Conservation (phyloP, 2,888 invertebrate species). For the Agelastica alni region DNA sequence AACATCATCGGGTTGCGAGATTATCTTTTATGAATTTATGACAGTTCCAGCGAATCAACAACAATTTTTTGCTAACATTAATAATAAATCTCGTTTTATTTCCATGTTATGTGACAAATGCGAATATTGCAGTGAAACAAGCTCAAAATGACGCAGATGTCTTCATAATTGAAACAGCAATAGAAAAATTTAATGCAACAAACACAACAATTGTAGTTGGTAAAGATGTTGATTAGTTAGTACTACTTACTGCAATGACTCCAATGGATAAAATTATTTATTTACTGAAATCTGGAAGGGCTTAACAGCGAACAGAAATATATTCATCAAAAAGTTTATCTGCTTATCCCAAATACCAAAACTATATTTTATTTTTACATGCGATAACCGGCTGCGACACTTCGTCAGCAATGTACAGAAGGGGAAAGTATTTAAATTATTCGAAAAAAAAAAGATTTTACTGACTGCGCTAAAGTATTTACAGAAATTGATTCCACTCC, state of each 20-base stretch:
- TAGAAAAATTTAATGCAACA: not conserved
- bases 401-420: too few relatives aligned
- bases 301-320: too few relatives aligned
- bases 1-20: constrained; percentile 42
- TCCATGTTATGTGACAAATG: constrained; percentile 20
- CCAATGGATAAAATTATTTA: not conserved
- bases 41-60: not conserved
- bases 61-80: constrained; percentile 4
- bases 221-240: not conserved
- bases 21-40: constrained; percentile 41
- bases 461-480: too few relatives aligned
- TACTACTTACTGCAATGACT: not conserved
- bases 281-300: too few relatives aligned
- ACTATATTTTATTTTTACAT: too few relatives aligned
- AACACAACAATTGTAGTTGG: too few relatives aligned
- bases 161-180: constrained; percentile 4
- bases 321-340: too few relatives aligned
- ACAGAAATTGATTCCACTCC: too few relatives aligned
- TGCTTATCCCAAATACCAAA: too few relatives aligned
- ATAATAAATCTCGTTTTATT: constrained; percentile 19
- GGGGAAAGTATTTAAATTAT: too few relatives aligned
- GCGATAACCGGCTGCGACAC: too few relatives aligned
- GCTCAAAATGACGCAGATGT: constrained; percentile 10
- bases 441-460: too few relatives aligned
- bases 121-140: constrained; percentile 14